Evolutionary conservation across 2,113 vertebrate genomes (phyloP).

Genomic region (Caranx melampygus): DNA sequence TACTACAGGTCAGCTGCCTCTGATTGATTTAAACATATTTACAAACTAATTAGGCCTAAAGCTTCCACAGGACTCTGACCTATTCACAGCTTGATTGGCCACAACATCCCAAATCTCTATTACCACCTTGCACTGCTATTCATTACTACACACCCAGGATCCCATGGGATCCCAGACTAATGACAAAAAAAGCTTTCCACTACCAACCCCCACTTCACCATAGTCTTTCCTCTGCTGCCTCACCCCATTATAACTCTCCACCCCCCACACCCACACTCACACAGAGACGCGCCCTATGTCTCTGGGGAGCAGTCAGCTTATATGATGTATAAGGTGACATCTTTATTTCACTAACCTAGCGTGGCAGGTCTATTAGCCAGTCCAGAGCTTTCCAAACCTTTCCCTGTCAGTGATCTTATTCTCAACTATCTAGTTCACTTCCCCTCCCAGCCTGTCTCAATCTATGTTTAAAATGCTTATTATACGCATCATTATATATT

Average conservation of each 20-base stretch:
- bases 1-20: constrained; percentile 9
- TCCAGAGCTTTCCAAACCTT: constrained; percentile 68
- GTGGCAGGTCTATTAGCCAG: constrained; percentile 81
- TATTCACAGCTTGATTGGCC: constrained; percentile 65
- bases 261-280: constrained; percentile 30
- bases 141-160: constrained; percentile 65
- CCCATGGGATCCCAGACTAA: constrained; percentile 67
- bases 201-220: constrained; percentile 20
- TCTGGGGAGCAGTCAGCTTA: constrained; percentile 77
- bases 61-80: constrained; percentile 61
- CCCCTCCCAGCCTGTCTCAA: constrained; percentile 62
- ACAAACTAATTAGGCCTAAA: constrained; percentile 68
- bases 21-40: constrained; percentile 68
- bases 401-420: constrained; percentile 69
- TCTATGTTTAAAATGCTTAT: constrained; percentile 74
- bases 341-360: constrained; percentile 80
- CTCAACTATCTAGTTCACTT: constrained; percentile 64
- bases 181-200: constrained; percentile 65
- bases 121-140: constrained; percentile 71
- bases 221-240: constrained; percentile 31
- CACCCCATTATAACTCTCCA: constrained; percentile 44
- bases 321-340: constrained; percentile 79
- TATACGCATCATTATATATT: constrained; percentile 45
- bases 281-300: constrained; percentile 55
- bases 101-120: constrained; percentile 77